Conservation (phyloP, 1,140 invertebrate genomes). For the Hyles vespertilio region DNA sequence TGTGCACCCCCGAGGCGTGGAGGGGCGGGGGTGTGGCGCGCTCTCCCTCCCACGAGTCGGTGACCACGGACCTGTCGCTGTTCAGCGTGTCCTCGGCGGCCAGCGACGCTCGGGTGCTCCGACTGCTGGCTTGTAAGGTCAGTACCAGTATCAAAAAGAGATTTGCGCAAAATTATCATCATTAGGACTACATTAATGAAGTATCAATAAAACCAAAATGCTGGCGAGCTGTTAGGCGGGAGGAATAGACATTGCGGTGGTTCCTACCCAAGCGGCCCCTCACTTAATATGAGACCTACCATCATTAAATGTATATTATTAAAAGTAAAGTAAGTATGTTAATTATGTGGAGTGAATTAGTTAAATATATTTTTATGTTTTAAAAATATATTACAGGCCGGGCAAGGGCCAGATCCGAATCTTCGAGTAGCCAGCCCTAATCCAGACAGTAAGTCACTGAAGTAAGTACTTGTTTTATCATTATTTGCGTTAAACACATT, state of each 20-base stretch:
- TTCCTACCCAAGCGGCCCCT: too few species aligned
- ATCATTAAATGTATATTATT: too few species aligned
- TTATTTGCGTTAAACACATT: too few species aligned
- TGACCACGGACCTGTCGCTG: conserved; percentile 87
- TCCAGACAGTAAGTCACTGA: conserved; percentile 76
- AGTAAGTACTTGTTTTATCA: conserved; percentile 35
- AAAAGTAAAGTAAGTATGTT: too few species aligned
- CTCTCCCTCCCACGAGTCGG: conserved; percentile 88
- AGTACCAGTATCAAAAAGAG: neutral
- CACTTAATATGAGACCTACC: too few species aligned
- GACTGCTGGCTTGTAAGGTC: conserved; percentile 77
- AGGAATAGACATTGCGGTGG: too few species aligned
- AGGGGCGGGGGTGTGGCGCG: conserved; percentile 80
- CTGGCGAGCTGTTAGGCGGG: too few species aligned
- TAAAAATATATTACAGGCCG: conserved; percentile 41
- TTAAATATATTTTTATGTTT: neutral
- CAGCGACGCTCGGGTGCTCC: conserved; percentile 77
- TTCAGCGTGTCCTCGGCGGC: conserved; percentile 87
- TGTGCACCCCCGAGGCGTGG: conserved; percentile 50
- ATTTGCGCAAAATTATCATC: too few species aligned
- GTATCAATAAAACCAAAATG: too few species aligned
- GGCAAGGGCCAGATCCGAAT: conserved; percentile 66
- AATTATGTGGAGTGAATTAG: too few species aligned
- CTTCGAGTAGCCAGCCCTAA: conserved; percentile 82
- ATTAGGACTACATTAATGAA: too few species aligned